Evolutionary conservation across 1,140 invertebrate species (phyloP), one percentile per base, ranked within the genome.

Genomic region (Solenopsis invicta): DNA sequence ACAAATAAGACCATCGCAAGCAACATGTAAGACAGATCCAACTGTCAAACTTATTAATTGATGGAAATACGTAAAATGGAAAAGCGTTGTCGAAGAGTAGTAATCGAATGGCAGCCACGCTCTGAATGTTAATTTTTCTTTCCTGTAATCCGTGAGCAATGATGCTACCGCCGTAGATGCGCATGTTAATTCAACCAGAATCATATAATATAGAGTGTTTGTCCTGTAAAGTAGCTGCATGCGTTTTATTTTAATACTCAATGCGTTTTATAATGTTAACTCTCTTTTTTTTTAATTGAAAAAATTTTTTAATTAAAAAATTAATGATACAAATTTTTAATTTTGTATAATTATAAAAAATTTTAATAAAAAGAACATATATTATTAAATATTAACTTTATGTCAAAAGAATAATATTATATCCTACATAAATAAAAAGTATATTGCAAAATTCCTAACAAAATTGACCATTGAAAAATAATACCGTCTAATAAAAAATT

Each of bases 1-100:
- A 6, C 86, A 90, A 10, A 92, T 78, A n/a, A 91, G 24, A 12
- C 72, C 56, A 13, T 92, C 91, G 9, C 72, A 87, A 2, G 91
- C 88, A 2, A 72, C 82, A 41, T 92, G 89, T 1, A 52, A 4
- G 6, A 78, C 3, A 2, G 90, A 86, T 0, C 82, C 85, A 13
- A 67, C 37, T 0, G 71, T 16, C 0, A 88, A 29, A 2, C 74
- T 66, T 29, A 76, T 48, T 10, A 54, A 12, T 41, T 91, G 81
- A 50, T 90, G 91, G 10, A 75, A 16, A 41, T 91, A 87, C 10
- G 85, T 48, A 8, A 80, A 37, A 12, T 48, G 81, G 45, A 85
- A 78, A 12, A 56, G 12, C 2, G 6, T 5, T 9, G 29, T n/a
- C 3, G 82, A 21, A 0, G 75, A 41, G 9, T 71, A 41, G 9